Evolutionary conservation across 2,113 vertebrate species (phyloP).

Genomic region (Theristicus caerulescens): DNA sequence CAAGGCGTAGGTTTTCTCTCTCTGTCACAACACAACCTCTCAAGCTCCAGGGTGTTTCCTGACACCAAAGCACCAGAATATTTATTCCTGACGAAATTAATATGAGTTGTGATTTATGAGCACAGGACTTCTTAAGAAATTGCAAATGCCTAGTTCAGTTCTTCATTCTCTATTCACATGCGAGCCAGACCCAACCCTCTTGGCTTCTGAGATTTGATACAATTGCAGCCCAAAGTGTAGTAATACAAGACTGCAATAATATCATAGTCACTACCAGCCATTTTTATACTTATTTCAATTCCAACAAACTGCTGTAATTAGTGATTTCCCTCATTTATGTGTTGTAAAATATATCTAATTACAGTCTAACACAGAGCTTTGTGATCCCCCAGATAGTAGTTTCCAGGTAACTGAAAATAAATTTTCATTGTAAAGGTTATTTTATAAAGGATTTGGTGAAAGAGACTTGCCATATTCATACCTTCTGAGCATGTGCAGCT

Average conservation of each 20-base stretch:
- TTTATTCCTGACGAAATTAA: neutral
- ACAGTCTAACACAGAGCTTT: neutral
- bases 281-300: neutral
- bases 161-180: neutral
- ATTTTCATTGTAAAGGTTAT: neutral
- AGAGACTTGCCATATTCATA: neutral
- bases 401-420: neutral
- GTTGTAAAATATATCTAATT: slow-evolving; percentile 22
- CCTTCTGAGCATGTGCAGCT: neutral
- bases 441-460: neutral
- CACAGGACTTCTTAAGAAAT: neutral
- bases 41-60: neutral
- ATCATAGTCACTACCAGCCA: neutral
- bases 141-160: neutral
- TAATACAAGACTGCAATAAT: neutral
- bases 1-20: neutral
- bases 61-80: neutral
- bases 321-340: neutral
- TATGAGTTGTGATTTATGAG: neutral
- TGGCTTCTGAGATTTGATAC: neutral
- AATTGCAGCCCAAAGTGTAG: neutral
- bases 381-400: neutral
- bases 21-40: neutral
- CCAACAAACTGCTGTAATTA: slow-evolving; percentile 40
- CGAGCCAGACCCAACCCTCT: neutral